Conservation (phyloP, 1,140 invertebrate genomes). For the Eufriesea mexicana region DNA sequence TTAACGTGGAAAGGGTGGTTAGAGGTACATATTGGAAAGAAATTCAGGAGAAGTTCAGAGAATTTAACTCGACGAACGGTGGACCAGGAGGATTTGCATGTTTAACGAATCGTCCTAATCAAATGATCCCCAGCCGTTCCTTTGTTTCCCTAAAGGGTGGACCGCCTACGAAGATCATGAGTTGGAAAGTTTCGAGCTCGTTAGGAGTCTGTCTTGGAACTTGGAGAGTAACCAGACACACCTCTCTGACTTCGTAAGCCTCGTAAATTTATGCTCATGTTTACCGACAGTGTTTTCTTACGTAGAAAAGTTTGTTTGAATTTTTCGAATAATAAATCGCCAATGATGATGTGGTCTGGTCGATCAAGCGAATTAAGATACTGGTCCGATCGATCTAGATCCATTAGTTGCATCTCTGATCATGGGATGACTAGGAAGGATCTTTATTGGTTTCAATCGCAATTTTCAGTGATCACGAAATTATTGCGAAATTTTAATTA, state of each 20-base stretch:
- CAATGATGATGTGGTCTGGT: not conserved
- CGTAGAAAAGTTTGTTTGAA: not conserved
- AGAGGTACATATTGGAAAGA: too few species aligned
- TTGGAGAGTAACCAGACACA: conserved; percentile 30
- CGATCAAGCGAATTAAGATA: not conserved
- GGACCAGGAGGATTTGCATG: conserved; percentile 12
- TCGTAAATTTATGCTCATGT: conserved; percentile 22
- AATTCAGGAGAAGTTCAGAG: not conserved
- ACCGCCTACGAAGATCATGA: conserved; percentile 33
- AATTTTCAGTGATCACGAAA: too few species aligned
- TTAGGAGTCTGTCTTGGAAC: conserved; percentile 14
- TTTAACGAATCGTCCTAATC: conserved; percentile 37
- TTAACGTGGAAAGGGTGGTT: too few species aligned
- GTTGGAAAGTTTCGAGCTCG: conserved; percentile 35
- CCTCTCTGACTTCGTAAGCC: not conserved
- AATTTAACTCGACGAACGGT: not conserved
- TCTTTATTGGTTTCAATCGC: too few species aligned
- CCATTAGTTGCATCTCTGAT: not conserved
- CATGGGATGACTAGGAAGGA: too few species aligned
- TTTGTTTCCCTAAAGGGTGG: conserved; percentile 24
- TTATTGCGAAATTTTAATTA: too few species aligned
- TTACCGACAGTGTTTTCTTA: not conserved
- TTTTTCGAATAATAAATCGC: not conserved
- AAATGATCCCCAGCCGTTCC: conserved; percentile 7
- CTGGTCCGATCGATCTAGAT: not conserved